Percentiles rank a stretch among this genome's conserved stretches.
phyloP scores from a whole-genome alignment of 2,888 invertebrate genomes.

The Punctoribates punctum region DNA sequence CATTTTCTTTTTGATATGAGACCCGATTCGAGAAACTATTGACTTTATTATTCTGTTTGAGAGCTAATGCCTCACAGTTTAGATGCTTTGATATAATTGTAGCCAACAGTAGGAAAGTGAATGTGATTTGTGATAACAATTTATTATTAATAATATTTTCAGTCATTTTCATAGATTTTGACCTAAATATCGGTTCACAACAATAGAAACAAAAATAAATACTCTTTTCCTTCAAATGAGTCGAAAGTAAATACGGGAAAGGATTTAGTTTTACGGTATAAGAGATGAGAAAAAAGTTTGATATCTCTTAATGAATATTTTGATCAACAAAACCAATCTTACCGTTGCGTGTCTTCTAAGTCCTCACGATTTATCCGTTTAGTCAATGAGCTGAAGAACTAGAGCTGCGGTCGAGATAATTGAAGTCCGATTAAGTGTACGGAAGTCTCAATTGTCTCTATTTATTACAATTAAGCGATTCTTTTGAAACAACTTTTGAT shows the following conservation, averaged over 20 bases:
- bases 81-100: constrained; percentile 10
- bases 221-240: not conserved
- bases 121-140: constrained; percentile 1
- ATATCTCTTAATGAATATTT: not conserved
- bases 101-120: not conserved
- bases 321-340: not conserved
- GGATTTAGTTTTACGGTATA: not conserved
- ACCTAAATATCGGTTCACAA: not conserved
- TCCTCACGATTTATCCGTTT: not conserved
- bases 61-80: constrained; percentile 5
- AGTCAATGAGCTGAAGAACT: not conserved
- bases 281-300: not conserved
- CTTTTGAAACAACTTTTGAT: not conserved
- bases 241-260: too few relatives aligned
- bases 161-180: not conserved
- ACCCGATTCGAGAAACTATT: not conserved
- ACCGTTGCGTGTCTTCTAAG: not conserved
- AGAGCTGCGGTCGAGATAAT: not conserved
- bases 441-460: not conserved
- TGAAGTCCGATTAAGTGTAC: not conserved
- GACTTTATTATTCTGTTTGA: constrained; percentile 23
- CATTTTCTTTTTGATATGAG: not conserved
- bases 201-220: not conserved
- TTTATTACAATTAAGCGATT: not conserved
- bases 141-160: not conserved